Percentiles rank a stretch among this genome's conserved stretches.
Evolutionary conservation across 2,888 invertebrate genomes (phyloP).

Genomic region (Polyommatus icarus): DNA sequence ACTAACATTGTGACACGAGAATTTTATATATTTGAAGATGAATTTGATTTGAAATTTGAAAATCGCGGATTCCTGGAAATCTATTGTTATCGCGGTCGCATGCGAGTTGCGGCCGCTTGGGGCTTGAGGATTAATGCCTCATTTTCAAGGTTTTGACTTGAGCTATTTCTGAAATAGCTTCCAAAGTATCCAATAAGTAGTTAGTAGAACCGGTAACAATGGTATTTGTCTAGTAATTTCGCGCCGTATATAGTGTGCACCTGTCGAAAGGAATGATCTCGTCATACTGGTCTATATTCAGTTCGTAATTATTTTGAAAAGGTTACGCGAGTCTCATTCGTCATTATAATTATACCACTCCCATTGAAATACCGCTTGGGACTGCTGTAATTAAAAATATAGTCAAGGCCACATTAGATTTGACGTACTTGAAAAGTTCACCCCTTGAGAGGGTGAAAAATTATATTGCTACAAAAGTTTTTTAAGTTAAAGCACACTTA

Average conservation of each 20-base stretch:
- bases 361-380: constrained; percentile 7
- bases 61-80: too few species aligned
- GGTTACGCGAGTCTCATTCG: constrained; percentile 13
- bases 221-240: constrained; percentile 32
- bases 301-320: constrained; percentile 34
- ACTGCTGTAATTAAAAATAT: background rate
- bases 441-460: background rate
- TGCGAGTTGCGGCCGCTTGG: too few species aligned
- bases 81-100: too few species aligned
- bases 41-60: too few species aligned
- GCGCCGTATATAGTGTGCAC: constrained; percentile 39
- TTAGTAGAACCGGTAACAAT: constrained; percentile 20
- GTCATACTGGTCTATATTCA: constrained; percentile 40
- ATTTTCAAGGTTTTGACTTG: background rate
- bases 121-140: too few species aligned
- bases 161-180: background rate
- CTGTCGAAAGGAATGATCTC: constrained; percentile 38
- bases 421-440: background rate
- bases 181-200: background rate
- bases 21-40: too few species aligned
- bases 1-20: too few species aligned
- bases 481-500: too few species aligned
- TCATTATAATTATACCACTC: constrained; percentile 18
- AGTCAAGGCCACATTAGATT: background rate
- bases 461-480: too few species aligned